A percentile compares a stretch with the other conserved stretches of the same genome.
phyloP scores from a whole-genome alignment of 2,888 invertebrate species.

The Prosopocoilus inquinatus region DNA sequence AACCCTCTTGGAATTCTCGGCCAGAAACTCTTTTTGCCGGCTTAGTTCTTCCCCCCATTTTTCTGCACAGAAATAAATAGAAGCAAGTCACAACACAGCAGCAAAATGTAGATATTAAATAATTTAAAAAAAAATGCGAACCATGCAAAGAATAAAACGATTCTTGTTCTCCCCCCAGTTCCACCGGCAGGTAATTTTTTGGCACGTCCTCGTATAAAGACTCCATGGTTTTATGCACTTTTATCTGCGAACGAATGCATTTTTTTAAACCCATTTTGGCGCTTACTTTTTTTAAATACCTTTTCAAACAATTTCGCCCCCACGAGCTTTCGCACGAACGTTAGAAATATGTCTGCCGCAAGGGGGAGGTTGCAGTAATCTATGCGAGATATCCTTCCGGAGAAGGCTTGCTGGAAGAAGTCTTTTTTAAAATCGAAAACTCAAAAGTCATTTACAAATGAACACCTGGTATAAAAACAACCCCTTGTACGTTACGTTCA shows the following conservation, averaged over 20 bases:
- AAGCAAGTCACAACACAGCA: no score
- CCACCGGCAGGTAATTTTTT: not conserved
- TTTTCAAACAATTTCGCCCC: not conserved
- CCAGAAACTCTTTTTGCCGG: not conserved
- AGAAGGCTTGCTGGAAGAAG: not conserved
- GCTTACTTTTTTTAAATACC: not conserved
- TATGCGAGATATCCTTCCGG: not conserved
- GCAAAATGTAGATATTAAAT: no score
- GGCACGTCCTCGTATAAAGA: not conserved
- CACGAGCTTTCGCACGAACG: not conserved
- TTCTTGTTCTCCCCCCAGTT: not conserved
- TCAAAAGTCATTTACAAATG: no score
- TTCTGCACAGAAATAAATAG: not conserved
- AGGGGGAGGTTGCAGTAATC: not conserved
- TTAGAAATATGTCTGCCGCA: not conserved
- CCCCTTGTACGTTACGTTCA: not conserved
- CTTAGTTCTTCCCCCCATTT: not conserved
- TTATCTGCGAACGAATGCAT: not conserved
- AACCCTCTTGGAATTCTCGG: not conserved
- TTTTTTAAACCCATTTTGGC: no score
- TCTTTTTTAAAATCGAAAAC: no score
- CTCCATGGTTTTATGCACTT: not conserved
- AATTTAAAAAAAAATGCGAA: not conserved
- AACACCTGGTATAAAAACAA: not conserved
- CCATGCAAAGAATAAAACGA: not conserved